Evolutionary conservation across 2,113 vertebrate genomes (phyloP), one percentile per base, ranked within the genome.

Genomic region (Calcarius ornatus): DNA sequence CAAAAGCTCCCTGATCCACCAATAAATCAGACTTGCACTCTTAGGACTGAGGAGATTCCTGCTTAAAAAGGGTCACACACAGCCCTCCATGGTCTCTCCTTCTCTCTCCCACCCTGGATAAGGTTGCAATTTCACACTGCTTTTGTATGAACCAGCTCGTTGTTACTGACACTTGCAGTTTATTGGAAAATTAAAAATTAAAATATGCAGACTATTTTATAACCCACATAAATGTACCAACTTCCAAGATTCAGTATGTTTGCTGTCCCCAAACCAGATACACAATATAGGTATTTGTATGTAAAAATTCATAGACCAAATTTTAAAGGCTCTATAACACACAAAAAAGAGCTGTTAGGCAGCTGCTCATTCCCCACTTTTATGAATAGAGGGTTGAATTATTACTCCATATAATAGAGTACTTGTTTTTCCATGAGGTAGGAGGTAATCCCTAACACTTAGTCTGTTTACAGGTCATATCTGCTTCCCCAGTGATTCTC

Each of bases 201-300:
- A 90, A 95, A 92, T 48, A 84, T 59, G 54, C 82, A 95, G 90
- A 88, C 85, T 76, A n/a, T 81, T 96, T 93, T 89, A 94, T 64
- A 93, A 64, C 38, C 42, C 56, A 71, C n/a, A 92, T 68, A 73
- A 93, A 92, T 86, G 61, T 48, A 71, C 40, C 83, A 40, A 82
- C 86, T 91, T 90, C 31, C 43, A 88, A 22, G 30, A 87, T 50
- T 54, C 57, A 37, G 48, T 53, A 75, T 65, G 70, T 63, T 88
- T 64, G 53, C 72, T 90, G 12, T 59, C 50, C 75, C 84, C 48
- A 75, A 91, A 80, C 56, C 40, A 87, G 61, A 75, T 59, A 73
- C 63, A 97, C 95, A 97, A 95, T 95, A 53, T 47, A 73, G 45
- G 59, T 57, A 30, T 96, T 94, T 94, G 69, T 92, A 75, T 12